phyloP scores from a whole-genome alignment of 2,113 vertebrate genomes.

The Anarrhichthys ocellatus region DNA sequence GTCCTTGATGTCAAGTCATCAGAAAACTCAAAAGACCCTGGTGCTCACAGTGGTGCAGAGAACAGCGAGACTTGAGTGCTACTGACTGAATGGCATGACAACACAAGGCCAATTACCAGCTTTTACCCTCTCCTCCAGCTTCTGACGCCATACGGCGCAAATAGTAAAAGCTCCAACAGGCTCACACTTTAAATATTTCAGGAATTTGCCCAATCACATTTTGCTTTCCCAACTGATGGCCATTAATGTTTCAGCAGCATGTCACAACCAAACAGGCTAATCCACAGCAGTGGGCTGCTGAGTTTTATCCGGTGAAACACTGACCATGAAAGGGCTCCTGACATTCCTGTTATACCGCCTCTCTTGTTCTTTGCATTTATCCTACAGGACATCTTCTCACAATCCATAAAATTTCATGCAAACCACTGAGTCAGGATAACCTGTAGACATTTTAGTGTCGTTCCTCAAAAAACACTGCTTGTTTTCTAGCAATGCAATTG shows the following conservation, averaged over 20 bases:
- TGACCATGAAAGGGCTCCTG: slow-evolving; percentile 82
- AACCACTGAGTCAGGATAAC: slow-evolving; percentile 25
- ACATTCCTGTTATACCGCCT: slow-evolving; percentile 58
- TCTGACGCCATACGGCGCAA: slow-evolving; percentile 88
- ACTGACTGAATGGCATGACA: slow-evolving; percentile 88
- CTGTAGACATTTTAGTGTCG: neutral
- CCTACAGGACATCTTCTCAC: slow-evolving; percentile 62
- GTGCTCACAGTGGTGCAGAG: slow-evolving; percentile 69
- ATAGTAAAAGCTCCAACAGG: slow-evolving; percentile 97
- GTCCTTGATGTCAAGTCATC: slow-evolving; percentile 46
- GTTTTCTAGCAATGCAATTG: slow-evolving; percentile 17
- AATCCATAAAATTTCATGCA: slow-evolving; percentile 39
- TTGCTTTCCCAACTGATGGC: slow-evolving; percentile 91
- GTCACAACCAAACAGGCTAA: slow-evolving; percentile 93
- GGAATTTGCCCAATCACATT: slow-evolving; percentile 99
- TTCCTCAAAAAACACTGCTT: slow-evolving; percentile 4
- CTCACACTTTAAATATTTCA: slow-evolving; percentile 99
- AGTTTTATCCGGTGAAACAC: slow-evolving; percentile 90
- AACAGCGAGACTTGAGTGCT: slow-evolving; percentile 53
- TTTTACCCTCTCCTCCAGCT: slow-evolving; percentile 89
- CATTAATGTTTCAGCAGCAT: slow-evolving; percentile 97
- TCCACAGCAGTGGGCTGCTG: slow-evolving; percentile 90
- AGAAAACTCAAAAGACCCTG: slow-evolving; percentile 47
- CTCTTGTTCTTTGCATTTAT: slow-evolving; percentile 56
- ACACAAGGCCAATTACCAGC: slow-evolving; percentile 90